A percentile compares a stretch with the other conserved stretches of the same genome.
These are phyloP conservation scores for Oscheius sp. DNA, from an alignment of 2,888 invertebrate species.

Conservation along the genomic window DNA sequence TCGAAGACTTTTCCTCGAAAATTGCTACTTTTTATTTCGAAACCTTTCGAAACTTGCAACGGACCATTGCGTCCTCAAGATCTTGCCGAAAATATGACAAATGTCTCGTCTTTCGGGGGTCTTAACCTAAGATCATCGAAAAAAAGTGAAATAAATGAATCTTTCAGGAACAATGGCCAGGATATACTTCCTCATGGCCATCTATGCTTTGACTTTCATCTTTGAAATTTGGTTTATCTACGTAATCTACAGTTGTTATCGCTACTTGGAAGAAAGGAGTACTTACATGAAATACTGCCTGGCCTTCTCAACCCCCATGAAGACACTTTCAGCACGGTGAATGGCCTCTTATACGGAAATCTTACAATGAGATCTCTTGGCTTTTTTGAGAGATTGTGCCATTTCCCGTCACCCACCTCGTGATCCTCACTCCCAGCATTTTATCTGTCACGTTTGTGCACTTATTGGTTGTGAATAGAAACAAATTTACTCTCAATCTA, in stretches of 20 bases:
- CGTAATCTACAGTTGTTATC: constrained; percentile 69
- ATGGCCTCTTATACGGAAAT: constrained; percentile 5
- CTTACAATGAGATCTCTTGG: neutral
- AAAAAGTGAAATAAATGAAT: neutral
- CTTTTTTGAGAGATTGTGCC: neutral
- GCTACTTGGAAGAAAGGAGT: constrained; percentile 69
- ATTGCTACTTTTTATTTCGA: neutral
- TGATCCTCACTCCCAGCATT: neutral
- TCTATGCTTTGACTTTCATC: constrained; percentile 62
- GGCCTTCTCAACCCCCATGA: constrained; percentile 72
- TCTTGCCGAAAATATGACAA: neutral
- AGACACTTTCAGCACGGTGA: constrained; percentile 64
- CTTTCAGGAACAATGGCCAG: constrained; percentile 60
- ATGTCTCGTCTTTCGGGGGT: neutral
- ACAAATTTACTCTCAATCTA: constrained; percentile 9
- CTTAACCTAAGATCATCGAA: neutral
- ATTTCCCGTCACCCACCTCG: neutral
- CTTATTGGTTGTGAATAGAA: neutral
- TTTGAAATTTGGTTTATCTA: constrained; percentile 69
- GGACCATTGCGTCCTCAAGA: too few species aligned
- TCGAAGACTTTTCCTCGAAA: too few species aligned
- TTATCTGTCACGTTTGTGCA: neutral
- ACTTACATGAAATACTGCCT: constrained; percentile 72
- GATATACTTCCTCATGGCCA: constrained; percentile 62
- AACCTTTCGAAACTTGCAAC: neutral